Evolutionary conservation across 2,797 vertebrate species (phyloP), one percentile per base, ranked within the genome.

Genomic region (Tamandua tetradactyla): DNA sequence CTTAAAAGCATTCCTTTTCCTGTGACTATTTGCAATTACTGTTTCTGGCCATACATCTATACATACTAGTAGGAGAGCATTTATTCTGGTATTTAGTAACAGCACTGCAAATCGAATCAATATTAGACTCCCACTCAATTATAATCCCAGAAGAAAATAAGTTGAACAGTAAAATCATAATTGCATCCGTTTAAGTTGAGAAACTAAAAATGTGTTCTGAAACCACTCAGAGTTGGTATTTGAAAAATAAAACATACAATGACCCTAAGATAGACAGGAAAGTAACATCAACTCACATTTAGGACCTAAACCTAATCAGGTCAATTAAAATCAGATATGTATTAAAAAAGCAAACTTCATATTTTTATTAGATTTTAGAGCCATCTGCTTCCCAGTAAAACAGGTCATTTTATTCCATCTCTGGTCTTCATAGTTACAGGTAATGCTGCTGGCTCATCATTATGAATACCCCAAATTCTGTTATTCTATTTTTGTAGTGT

Each of bases 1-100:
- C 71, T 78, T 91, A 89, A 96, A 96, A 96, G 94, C 83, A 69
- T 91, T 94, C 88, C 27, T 86, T 90, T 95, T 55, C 79, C 74
- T 72, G 5, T 64, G n/a, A 88, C 57, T 93, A 57, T 76, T 72
- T 81, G 37, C 86, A 95, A 87, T 96, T 83, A 94, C 47, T 93
- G 91, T n/a, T 80, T 74, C 37, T 87, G 66, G 61, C 35, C 35
- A 64, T 49, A 47, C 44, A 66, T 78, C 92, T 93, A 55, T 84
- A 64, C 0, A 4, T 68, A 44, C 10, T 69, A 68, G 91, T 49
- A 94, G 69, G 69, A 92, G 44, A 81, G n/a, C 91, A 86, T 89
- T 91, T 27, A 84, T 37, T 96, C 91, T 89, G 17, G 7, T 79
- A 87, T 92, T 74, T 95, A 87, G 92, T 96, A 92, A 94, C 81